phyloP scores from a whole-genome alignment of 2,113 vertebrate species.

The Rhabdomys dilectus region DNA sequence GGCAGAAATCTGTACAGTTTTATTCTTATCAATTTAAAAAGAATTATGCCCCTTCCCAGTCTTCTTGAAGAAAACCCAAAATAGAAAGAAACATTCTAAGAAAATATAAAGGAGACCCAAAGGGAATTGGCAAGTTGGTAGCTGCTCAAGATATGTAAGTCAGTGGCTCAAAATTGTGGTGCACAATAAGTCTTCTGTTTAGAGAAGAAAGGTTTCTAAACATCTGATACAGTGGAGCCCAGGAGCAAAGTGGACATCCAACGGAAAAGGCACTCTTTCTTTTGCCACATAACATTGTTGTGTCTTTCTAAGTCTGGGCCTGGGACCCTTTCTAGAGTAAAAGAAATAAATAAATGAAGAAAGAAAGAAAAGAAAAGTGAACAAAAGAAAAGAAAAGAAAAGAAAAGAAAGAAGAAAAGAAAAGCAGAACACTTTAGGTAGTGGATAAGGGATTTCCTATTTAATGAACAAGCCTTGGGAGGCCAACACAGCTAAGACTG shows the following conservation, averaged over 20 bases:
- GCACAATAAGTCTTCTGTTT: conserved; percentile 71
- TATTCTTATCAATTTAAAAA: conserved; percentile 83
- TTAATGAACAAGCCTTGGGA: conserved; percentile 45
- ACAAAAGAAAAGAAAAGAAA: no score
- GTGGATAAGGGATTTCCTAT: background rate
- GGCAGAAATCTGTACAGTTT: conserved; percentile 81
- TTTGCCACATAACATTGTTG: conserved; percentile 64
- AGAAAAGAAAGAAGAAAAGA: no score
- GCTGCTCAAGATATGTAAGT: conserved; percentile 78
- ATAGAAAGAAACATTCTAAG: conserved; percentile 78
- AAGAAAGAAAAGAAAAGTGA: background rate
- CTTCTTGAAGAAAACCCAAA: conserved; percentile 76
- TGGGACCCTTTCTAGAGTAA: background rate
- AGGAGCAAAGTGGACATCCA: conserved; percentile 71
- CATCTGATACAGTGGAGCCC: conserved; percentile 77
- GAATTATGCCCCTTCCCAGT: conserved; percentile 73
- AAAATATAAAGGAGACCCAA: conserved; percentile 82
- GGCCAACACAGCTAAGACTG: conserved; percentile 30
- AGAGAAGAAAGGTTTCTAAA: conserved; percentile 79
- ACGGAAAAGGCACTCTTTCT: conserved; percentile 85
- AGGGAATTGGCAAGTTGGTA: conserved; percentile 81
- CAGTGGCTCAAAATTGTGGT: conserved; percentile 69
- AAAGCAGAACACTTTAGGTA: background rate
- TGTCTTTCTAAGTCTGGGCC: conserved; percentile 51
- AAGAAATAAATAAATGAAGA: background rate